These are phyloP conservation scores for Xyrichtys novacula DNA, from an alignment of 2,797 vertebrate species.

Conservation along the genomic window DNA sequence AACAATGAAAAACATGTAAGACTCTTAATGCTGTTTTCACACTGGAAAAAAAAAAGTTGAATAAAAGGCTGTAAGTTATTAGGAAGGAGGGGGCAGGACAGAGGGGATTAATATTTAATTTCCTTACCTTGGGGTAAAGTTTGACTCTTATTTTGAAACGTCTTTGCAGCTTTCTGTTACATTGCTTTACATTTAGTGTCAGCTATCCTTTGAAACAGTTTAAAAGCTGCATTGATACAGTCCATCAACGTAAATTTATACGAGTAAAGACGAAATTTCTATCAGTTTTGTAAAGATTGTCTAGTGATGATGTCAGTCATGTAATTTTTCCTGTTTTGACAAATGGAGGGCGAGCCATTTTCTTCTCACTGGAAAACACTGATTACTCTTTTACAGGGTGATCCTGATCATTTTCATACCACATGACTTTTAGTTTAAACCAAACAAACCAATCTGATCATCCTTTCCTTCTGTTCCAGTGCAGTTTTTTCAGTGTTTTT, in stretches of 20 bases:
- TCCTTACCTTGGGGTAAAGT: background rate
- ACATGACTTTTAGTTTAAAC: background rate
- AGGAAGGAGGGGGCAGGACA: too few relatives aligned
- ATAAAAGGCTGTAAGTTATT: background rate
- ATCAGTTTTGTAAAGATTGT: background rate
- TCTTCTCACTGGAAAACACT: background rate
- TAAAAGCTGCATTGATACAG: background rate
- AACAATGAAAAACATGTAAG: conserved; percentile 91
- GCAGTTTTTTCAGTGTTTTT: background rate
- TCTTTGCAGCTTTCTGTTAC: background rate
- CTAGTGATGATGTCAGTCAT: too few relatives aligned
- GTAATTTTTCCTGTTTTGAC: too few relatives aligned
- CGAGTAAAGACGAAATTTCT: background rate
- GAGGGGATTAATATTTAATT: background rate
- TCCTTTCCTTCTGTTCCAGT: background rate
- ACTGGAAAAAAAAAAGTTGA: background rate
- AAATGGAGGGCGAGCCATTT: background rate
- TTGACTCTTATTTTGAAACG: too few relatives aligned
- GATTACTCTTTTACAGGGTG: background rate
- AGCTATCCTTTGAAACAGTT: background rate
- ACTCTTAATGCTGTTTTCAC: background rate
- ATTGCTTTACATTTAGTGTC: background rate
- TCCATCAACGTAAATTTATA: background rate
- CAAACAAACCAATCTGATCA: conserved; percentile 7
- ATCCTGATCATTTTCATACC: background rate